These are phyloP conservation scores for Spinibarbus caldwelli DNA, from an alignment of 2,797 vertebrate genomes.

Conservation along the genomic window DNA sequence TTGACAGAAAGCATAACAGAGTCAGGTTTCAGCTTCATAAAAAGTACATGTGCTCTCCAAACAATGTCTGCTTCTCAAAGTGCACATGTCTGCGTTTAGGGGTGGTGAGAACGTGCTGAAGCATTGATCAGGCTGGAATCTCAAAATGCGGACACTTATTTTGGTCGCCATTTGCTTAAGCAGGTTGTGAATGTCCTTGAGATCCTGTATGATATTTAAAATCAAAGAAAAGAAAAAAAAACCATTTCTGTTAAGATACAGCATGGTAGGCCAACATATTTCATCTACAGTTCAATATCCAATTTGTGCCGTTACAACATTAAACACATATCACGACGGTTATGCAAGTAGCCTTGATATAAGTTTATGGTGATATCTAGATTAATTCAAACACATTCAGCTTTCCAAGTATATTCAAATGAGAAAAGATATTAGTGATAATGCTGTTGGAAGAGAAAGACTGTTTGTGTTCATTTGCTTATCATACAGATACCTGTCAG, in stretches of 20 bases:
- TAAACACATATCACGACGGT: not conserved
- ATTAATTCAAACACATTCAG: constrained; percentile 6
- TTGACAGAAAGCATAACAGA: constrained; percentile 60
- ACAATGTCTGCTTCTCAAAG: constrained; percentile 53
- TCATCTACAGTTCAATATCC: not conserved
- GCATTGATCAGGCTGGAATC: constrained; percentile 43
- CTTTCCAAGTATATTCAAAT: constrained; percentile 34
- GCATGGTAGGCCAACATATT: not conserved
- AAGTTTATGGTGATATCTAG: not conserved
- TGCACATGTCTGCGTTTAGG: constrained; percentile 31
- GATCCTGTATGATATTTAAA: not conserved
- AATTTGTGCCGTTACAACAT: constrained; percentile 5
- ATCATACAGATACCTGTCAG: not conserved
- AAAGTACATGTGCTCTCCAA: constrained; percentile 57
- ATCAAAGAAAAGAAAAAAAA: not conserved
- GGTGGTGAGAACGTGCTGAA: constrained; percentile 30
- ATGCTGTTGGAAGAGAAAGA: not conserved
- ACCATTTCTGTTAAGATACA: not conserved
- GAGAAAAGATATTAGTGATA: constrained; percentile 19
- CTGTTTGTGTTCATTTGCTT: constrained; percentile 23
- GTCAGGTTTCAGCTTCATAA: constrained; percentile 63
- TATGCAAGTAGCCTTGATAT: constrained; percentile 3
- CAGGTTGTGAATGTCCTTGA: not conserved
- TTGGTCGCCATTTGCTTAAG: constrained; percentile 10
- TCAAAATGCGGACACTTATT: not conserved